Evolutionary conservation across 2,888 invertebrate genomes (phyloP).

Genomic region (Augiades crinisus): DNA sequence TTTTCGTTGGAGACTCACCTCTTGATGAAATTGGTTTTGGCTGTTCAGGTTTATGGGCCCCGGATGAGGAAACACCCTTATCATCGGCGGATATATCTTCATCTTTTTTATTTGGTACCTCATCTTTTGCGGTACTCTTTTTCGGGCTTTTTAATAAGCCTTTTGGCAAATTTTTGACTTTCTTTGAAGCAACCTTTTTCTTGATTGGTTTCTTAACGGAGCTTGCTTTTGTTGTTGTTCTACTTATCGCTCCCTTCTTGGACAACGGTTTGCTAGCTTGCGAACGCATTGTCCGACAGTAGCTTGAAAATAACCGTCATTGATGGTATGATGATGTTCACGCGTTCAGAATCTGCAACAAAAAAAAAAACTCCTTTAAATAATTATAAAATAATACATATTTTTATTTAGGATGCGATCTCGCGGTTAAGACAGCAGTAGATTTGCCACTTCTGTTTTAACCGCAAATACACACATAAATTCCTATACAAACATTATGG

Average conservation of each 20-base stretch:
- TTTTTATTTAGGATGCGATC: too few relatives aligned
- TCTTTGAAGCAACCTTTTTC: constrained; percentile 60
- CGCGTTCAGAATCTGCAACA: constrained; percentile 72
- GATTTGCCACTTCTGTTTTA: too few relatives aligned
- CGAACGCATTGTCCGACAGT: constrained; percentile 72
- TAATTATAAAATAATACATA: background rate
- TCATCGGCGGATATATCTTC: constrained; percentile 45
- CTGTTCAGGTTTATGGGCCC: constrained; percentile 47
- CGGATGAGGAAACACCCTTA: constrained; percentile 46
- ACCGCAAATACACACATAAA: too few relatives aligned
- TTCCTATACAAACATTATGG: too few relatives aligned
- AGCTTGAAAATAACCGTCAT: constrained; percentile 60
- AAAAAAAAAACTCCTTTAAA: constrained; percentile 31
- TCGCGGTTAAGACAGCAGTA: too few relatives aligned
- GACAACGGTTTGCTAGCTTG: constrained; percentile 62
- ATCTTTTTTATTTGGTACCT: constrained; percentile 46
- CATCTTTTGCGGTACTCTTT: constrained; percentile 53
- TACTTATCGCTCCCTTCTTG: constrained; percentile 68
- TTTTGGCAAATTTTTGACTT: constrained; percentile 57
- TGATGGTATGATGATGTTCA: constrained; percentile 49
- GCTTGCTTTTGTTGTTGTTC: constrained; percentile 57
- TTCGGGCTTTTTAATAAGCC: constrained; percentile 53
- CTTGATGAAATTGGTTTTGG: constrained; percentile 47
- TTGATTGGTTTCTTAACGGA: constrained; percentile 51
- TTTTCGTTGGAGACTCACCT: constrained; percentile 58